Evolutionary conservation across 2,113 vertebrate genomes (phyloP).

Genomic region (Prionailurus viverrinus): DNA sequence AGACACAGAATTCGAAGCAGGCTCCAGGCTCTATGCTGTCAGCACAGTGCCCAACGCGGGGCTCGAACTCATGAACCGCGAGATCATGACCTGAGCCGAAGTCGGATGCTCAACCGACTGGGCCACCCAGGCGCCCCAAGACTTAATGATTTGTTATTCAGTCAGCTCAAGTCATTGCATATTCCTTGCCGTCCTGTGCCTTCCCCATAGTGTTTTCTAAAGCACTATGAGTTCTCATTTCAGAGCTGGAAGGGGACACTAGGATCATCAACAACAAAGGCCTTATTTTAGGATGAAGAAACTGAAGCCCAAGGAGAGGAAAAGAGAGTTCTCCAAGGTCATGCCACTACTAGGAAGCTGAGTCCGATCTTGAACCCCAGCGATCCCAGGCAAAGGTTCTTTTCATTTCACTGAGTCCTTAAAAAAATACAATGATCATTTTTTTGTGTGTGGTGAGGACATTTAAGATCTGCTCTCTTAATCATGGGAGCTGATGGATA

Average conservation of each 20-base stretch:
- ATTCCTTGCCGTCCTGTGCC: not conserved
- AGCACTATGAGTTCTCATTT: not conserved
- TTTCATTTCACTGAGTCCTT: not conserved
- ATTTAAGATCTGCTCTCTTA: not conserved
- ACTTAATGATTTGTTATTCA: not conserved
- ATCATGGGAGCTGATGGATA: not conserved
- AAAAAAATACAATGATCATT: not conserved
- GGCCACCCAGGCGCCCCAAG: no score
- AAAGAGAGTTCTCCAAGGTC: not conserved
- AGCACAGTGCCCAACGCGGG: no score
- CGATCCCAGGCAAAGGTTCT: not conserved
- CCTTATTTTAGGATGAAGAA: not conserved
- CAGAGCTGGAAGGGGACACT: not conserved
- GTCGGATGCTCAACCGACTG: no score
- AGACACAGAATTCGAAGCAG: no score
- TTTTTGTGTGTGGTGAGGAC: not conserved
- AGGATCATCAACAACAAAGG: not conserved
- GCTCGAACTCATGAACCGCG: no score
- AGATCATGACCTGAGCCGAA: no score
- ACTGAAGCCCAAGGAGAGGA: not conserved
- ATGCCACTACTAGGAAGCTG: not conserved
- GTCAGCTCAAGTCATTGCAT: not conserved
- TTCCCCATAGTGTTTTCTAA: not conserved
- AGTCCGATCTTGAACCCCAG: not conserved
- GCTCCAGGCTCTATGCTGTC: no score